Conservation (phyloP, 2,113 vertebrate species). For the Dromaius novaehollandiae region DNA sequence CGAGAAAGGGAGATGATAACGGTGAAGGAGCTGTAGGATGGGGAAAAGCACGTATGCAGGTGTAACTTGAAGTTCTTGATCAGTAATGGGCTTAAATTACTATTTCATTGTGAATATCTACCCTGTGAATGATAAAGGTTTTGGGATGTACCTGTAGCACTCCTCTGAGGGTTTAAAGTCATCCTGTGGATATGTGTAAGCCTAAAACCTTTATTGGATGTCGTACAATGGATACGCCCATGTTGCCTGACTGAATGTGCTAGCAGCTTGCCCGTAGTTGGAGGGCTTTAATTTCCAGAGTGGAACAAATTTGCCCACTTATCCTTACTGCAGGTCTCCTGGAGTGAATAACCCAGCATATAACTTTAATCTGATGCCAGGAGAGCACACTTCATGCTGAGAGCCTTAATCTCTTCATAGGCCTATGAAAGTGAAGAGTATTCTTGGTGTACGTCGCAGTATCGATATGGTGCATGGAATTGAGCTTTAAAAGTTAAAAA, state of each 20-base stretch:
- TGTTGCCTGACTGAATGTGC: background rate
- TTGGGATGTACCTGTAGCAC: background rate
- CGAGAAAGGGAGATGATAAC: background rate
- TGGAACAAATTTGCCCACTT: background rate
- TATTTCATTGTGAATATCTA: accelerated
- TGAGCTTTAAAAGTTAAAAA: background rate
- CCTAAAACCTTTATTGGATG: background rate
- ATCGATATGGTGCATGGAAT: background rate
- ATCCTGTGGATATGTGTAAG: accelerated
- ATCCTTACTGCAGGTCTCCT: background rate
- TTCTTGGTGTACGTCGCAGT: background rate
- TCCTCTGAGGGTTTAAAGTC: background rate
- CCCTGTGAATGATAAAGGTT: accelerated
- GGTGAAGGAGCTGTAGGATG: background rate
- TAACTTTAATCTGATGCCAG: background rate
- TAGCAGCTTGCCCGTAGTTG: background rate
- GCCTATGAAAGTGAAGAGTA: background rate
- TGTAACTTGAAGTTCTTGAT: accelerated
- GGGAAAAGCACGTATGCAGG: accelerated
- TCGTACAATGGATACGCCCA: too few relatives aligned
- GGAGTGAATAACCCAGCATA: accelerated
- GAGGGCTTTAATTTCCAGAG: background rate
- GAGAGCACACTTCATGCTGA: background rate
- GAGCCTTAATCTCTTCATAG: background rate
- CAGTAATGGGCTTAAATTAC: background rate